Conservation (phyloP, 2,888 invertebrate genomes). For the Tetramorium bicarinatum region DNA sequence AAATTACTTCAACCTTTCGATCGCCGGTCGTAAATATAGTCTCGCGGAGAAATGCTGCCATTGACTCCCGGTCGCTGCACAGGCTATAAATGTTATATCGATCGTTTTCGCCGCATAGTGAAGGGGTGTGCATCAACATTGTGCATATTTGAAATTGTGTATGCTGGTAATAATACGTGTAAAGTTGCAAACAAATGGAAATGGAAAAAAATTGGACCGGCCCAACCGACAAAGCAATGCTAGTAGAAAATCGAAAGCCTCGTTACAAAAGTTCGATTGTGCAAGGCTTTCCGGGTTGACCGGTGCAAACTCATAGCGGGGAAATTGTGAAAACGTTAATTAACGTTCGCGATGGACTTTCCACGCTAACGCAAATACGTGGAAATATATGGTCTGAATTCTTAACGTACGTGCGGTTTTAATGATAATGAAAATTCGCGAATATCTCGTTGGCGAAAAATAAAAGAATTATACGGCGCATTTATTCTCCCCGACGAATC, state of each 20-base stretch:
- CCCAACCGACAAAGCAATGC: slow-evolving; percentile 25
- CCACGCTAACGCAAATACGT: slow-evolving; percentile 30
- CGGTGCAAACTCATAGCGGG: slow-evolving; percentile 25
- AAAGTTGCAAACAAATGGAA: slow-evolving; percentile 48
- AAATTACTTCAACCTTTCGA: slow-evolving; percentile 58
- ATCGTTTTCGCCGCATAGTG: slow-evolving; percentile 27
- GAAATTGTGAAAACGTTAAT: slow-evolving; percentile 52
- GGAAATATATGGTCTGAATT: slow-evolving; percentile 31
- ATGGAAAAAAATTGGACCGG: slow-evolving; percentile 21
- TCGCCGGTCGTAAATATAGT: slow-evolving; percentile 53
- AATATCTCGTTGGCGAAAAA: slow-evolving; percentile 26
- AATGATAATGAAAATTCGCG: slow-evolving; percentile 46
- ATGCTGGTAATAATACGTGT: slow-evolving; percentile 44
- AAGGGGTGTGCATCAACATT: slow-evolving; percentile 34
- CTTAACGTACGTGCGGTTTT: slow-evolving; percentile 38
- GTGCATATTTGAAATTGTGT: slow-evolving; percentile 47
- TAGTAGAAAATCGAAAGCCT: slow-evolving; percentile 43
- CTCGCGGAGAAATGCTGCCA: slow-evolving; percentile 47
- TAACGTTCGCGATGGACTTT: slow-evolving; percentile 38
- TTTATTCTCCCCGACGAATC: slow-evolving; percentile 23
- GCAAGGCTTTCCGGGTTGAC: slow-evolving; percentile 45
- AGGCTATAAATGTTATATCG: slow-evolving; percentile 55
- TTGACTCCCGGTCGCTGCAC: slow-evolving; percentile 42
- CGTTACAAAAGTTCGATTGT: slow-evolving; percentile 53
- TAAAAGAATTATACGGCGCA: slow-evolving; percentile 19